phyloP scores from a whole-genome alignment of 35 echinoderm and acorn worm species.

The Eucidaris tribuloides region DNA sequence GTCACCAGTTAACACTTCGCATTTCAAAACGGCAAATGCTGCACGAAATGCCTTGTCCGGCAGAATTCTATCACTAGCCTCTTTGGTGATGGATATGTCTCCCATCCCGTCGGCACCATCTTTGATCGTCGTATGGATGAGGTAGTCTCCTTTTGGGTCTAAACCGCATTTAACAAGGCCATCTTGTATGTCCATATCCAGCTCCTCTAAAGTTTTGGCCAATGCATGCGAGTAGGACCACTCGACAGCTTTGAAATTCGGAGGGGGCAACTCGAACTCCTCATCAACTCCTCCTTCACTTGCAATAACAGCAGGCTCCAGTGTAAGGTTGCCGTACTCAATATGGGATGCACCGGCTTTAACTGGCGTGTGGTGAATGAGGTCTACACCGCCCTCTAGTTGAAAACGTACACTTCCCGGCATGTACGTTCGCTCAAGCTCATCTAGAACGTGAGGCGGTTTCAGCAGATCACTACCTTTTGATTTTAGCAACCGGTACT shows the following conservation, averaged over 20 bases:
- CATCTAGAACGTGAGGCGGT: neutral
- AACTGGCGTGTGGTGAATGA: constrained; percentile 37
- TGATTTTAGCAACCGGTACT: constrained; percentile 17
- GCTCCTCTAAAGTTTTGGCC: constrained; percentile 46
- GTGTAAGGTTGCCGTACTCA: neutral
- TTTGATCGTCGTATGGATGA: constrained; percentile 14
- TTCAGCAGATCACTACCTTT: neutral
- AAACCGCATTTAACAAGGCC: neutral
- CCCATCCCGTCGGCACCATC: constrained; percentile 52
- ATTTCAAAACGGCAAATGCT: too few species aligned
- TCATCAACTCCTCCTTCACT: neutral
- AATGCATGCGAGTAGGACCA: constrained; percentile 39
- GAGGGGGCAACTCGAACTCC: neutral
- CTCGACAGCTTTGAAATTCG: constrained; percentile 46
- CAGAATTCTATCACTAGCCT: too few species aligned
- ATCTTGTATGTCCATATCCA: constrained; percentile 7
- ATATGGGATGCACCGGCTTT: constrained; percentile 2
- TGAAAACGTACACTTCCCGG: constrained; percentile 39
- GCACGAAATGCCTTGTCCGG: too few species aligned
- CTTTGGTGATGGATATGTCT: constrained; percentile 1
- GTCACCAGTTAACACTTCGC: too few species aligned
- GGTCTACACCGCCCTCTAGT: neutral
- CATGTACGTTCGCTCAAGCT: constrained; percentile 10
- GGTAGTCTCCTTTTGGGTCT: neutral
- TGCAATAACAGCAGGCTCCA: constrained; percentile 8